Evolutionary conservation across 2,797 vertebrate genomes (phyloP), one percentile per base, ranked within the genome.

Genomic region (Pipistrellus kuhlii): DNA sequence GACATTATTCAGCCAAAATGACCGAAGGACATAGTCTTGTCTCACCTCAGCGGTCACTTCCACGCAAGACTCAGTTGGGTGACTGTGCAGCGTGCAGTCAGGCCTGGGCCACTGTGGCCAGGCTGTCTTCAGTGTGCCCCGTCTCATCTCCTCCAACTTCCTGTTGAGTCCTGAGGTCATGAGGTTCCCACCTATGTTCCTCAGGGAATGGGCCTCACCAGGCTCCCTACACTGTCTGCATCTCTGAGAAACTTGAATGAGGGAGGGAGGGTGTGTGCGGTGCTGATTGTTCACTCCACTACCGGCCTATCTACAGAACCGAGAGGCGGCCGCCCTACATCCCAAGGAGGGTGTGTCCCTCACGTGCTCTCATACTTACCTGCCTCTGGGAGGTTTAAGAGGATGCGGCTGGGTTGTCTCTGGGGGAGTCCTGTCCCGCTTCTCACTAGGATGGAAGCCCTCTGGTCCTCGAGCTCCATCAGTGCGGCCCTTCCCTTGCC

Each of bases 201-300:
- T 66, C 41, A 23, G 41, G 32, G 53, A 81, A 21, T 57, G 30
- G 21, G 13, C 35, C 18, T 77, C n/a, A 14, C 18, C 10, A 13
- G 59, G 53, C 68, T 66, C 76, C 41, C 17, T 35, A 3, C 13
- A 5, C 15, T 44, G 10, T 55, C 6, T 3, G 13, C 27, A 32
- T 85, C 38, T 1, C n/a, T 15, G 17, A 84, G 75, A 68, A 75
- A 20, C 73, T 48, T 12, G 1, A 59, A n/a, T 51, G 41, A 38
- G 1, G 27, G 41, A 53, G 1, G 27, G 21, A 38, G 44, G 20
- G 44, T 38, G 6, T 62, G 30, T 51, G 5, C 12, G 0, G 11
- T 11, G 15, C 12, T 81, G 51, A 27, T 55, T n/a, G 66, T 59
- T 32, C 55, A 8, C n/a, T 62, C 51, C 38, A 46, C 6, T 0